Evolutionary conservation across 2,888 invertebrate species (phyloP).

Genomic region (Cephus pygmeus): DNA sequence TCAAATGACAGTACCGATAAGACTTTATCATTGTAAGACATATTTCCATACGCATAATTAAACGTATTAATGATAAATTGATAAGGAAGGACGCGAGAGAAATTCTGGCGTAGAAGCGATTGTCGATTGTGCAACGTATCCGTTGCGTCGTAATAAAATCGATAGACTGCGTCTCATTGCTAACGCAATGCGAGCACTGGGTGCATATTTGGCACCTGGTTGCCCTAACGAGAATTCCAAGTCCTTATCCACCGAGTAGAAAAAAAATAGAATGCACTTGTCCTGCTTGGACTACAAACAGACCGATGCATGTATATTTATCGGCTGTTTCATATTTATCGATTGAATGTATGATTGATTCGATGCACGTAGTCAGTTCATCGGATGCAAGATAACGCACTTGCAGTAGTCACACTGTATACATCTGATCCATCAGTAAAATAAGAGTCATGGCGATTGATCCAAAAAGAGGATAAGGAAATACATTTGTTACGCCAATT

Average conservation of each 20-base stretch:
- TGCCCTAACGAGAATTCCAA: slow-evolving; percentile 21
- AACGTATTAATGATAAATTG: neutral
- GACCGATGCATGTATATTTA: neutral
- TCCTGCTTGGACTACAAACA: neutral
- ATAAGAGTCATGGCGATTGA: neutral
- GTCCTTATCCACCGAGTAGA: neutral
- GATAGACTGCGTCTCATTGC: slow-evolving; percentile 27
- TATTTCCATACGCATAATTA: neutral
- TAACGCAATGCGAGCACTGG: slow-evolving; percentile 33
- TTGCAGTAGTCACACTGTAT: neutral
- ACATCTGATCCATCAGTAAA: neutral
- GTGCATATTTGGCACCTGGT: slow-evolving; percentile 34
- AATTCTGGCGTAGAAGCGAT: neutral
- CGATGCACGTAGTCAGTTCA: slow-evolving; percentile 13
- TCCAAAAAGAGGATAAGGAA: no score
- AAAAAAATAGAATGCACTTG: neutral
- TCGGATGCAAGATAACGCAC: neutral
- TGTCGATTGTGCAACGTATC: slow-evolving; percentile 6
- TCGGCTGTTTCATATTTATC: slow-evolving; percentile 13
- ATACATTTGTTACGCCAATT: no score
- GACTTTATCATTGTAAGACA: slow-evolving; percentile 2
- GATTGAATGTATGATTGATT: neutral
- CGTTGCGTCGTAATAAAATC: slow-evolving; percentile 29
- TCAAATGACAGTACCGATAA: neutral
- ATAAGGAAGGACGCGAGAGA: neutral